phyloP scores from a whole-genome alignment of 2,797 vertebrate species.

The Lutjanus campechanus region DNA sequence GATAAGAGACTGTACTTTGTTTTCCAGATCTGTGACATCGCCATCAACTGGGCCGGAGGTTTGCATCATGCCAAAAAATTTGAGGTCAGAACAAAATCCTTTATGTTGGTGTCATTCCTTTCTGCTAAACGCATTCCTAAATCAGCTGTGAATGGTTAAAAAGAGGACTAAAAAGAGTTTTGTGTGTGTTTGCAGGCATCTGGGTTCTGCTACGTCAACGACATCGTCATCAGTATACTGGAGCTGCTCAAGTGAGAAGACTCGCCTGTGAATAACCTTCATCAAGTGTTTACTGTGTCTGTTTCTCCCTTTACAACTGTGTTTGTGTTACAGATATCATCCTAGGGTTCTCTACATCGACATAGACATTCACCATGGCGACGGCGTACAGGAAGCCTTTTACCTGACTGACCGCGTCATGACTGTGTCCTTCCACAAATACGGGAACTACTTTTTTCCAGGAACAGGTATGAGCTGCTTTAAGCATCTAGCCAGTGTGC shows the following conservation, averaged over 20 bases:
- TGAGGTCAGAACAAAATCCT: constrained; percentile 87
- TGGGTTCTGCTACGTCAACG: constrained; percentile 98
- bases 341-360: constrained; percentile 98
- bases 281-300: not conserved
- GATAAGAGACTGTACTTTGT: constrained; percentile 5
- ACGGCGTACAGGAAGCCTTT: constrained; percentile 98
- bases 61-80: constrained; percentile 98
- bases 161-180: not conserved
- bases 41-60: constrained; percentile 98
- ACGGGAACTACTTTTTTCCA: constrained; percentile 98
- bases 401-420: constrained; percentile 98
- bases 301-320: not conserved
- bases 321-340: constrained; percentile 88
- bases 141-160: not conserved
- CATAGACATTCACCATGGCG: constrained; percentile 98
- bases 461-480: constrained; percentile 89
- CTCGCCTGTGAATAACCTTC: not conserved
- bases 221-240: constrained; percentile 98
- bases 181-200: constrained; percentile 88
- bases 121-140: not conserved
- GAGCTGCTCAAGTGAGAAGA: constrained; percentile 95
- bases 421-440: constrained; percentile 99
- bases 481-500: too few relatives aligned
- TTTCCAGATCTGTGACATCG: constrained; percentile 96
- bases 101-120: not conserved